These are phyloP conservation scores for Thamnophis sirtalis DNA, from an alignment of 2,113 vertebrate genomes.

Conservation along the genomic window DNA sequence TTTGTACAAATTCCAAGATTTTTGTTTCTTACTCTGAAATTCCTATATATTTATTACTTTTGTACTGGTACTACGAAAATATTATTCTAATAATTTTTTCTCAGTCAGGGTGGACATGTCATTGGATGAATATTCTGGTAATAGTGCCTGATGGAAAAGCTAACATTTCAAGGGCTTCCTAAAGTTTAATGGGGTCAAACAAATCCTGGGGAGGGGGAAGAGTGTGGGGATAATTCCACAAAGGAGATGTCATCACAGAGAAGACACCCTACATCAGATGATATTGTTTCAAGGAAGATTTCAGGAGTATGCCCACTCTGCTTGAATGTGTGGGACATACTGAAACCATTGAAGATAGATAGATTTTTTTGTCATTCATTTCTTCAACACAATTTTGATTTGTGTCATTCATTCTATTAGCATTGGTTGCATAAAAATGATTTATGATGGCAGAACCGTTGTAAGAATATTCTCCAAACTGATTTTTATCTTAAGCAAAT, in stretches of 20 bases:
- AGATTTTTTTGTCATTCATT: neutral
- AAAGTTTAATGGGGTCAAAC: neutral
- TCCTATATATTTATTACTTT: neutral
- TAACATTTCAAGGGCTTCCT: neutral
- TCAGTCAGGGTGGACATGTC: neutral
- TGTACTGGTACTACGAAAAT: neutral
- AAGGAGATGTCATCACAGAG: neutral
- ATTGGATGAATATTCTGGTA: neutral
- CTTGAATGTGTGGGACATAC: neutral
- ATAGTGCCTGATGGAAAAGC: neutral
- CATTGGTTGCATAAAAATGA: conserved; percentile 3
- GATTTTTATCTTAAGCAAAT: neutral
- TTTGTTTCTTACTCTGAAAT: neutral
- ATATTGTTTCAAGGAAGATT: neutral
- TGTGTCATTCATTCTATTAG: neutral
- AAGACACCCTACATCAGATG: neutral
- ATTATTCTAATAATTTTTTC: neutral
- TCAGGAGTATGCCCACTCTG: neutral
- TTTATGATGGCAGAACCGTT: neutral
- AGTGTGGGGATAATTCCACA: neutral
- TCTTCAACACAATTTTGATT: neutral
- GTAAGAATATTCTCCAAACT: neutral
- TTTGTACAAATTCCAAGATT: no score
- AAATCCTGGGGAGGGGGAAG: neutral
- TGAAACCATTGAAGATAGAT: neutral